A percentile compares a stretch with the other conserved stretches of the same genome.
These are phyloP conservation scores for Andrena hattorfiana DNA, from an alignment of 2,888 invertebrate species.

Conservation along the genomic window DNA sequence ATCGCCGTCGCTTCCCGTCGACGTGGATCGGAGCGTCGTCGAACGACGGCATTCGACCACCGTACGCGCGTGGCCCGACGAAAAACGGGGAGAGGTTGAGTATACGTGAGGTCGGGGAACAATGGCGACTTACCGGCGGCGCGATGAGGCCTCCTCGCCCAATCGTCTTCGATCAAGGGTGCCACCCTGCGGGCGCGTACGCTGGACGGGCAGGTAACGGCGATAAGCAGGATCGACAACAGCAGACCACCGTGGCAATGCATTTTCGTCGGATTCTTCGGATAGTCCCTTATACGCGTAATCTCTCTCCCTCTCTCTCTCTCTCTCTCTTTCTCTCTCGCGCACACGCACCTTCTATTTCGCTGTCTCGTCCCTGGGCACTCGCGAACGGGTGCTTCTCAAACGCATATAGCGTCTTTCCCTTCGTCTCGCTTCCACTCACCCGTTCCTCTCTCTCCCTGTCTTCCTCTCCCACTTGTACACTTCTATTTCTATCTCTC, in stretches of 20 bases:
- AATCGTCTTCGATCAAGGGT: constrained; percentile 89
- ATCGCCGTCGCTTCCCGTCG: background rate
- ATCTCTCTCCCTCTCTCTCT: constrained; percentile 21
- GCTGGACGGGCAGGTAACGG: constrained; percentile 85
- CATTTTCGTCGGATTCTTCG: constrained; percentile 73
- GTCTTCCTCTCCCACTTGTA: background rate
- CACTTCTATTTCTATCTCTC: constrained; percentile 42
- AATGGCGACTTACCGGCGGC: constrained; percentile 88
- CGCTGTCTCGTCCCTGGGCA: constrained; percentile 61
- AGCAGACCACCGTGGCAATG: constrained; percentile 75
- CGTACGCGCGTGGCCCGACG: background rate
- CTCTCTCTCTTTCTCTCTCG: constrained; percentile 30
- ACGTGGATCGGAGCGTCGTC: background rate
- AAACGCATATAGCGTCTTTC: constrained; percentile 58
- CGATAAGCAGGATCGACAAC: constrained; percentile 77
- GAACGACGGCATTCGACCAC: background rate
- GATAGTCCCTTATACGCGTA: constrained; percentile 22
- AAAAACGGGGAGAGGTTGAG: constrained; percentile 17
- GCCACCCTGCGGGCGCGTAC: constrained; percentile 86
- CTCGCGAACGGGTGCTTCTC: constrained; percentile 52
- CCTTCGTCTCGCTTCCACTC: constrained; percentile 39
- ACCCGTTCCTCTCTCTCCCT: constrained; percentile 25
- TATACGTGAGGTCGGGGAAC: constrained; percentile 26
- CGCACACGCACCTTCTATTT: constrained; percentile 50
- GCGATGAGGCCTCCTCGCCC: constrained; percentile 88